Evolutionary conservation across 2,797 vertebrate species (phyloP).

Genomic region (Spheniscus humboldti): DNA sequence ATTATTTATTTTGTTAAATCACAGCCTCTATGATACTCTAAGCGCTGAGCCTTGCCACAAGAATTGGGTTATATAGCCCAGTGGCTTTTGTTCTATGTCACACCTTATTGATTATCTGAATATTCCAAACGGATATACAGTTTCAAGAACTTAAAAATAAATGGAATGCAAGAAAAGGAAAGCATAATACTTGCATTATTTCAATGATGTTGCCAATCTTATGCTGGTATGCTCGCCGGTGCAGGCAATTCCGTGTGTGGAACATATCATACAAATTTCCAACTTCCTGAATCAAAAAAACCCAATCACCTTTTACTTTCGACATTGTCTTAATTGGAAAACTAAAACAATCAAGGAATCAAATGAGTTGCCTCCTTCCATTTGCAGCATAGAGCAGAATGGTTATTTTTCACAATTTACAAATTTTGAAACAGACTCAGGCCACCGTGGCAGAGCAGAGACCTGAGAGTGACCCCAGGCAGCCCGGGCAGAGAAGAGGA

Average conservation of each 20-base stretch:
- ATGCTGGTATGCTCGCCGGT: slow-evolving; percentile 94
- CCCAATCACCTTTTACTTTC: not conserved
- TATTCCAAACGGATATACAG: not conserved
- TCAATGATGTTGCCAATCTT: slow-evolving; percentile 91
- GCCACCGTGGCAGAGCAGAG: accelerated
- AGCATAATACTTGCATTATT: slow-evolving; percentile 84
- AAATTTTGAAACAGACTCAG: not conserved
- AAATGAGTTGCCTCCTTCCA: not conserved
- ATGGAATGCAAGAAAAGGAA: not conserved
- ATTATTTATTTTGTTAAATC: not conserved
- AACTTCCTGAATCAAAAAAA: slow-evolving; percentile 81
- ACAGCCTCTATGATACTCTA: not conserved
- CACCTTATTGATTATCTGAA: not conserved
- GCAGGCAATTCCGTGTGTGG: slow-evolving; percentile 88
- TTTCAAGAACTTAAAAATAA: not conserved
- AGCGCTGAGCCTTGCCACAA: not conserved
- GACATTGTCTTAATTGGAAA: not conserved
- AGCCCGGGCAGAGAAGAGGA: not conserved
- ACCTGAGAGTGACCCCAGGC: not conserved
- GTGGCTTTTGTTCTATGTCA: not conserved
- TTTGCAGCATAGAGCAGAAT: not conserved
- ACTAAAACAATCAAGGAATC: not conserved
- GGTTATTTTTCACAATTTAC: not conserved
- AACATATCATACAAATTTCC: slow-evolving; percentile 96
- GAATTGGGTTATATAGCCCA: not conserved